phyloP scores from a whole-genome alignment of 2,113 vertebrate genomes.

The Saccopteryx leptura region DNA sequence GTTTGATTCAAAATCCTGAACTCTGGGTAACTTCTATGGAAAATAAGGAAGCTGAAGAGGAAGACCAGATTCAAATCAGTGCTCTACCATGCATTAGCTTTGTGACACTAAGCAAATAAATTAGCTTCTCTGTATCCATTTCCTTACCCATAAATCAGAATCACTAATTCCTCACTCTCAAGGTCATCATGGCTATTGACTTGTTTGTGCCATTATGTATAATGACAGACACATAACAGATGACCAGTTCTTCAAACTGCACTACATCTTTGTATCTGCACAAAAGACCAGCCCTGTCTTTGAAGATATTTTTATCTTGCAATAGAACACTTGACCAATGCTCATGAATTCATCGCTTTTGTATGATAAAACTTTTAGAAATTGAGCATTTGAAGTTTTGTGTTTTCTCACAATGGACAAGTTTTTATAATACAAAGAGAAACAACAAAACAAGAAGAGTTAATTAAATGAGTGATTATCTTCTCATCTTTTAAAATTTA shows the following conservation, averaged over 20 bases:
- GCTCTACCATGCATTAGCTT: not conserved
- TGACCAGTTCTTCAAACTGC: not conserved
- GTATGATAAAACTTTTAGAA: not conserved
- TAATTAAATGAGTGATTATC: not conserved
- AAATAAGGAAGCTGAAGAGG: not conserved
- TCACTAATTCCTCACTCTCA: not conserved
- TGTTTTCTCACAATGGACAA: not conserved
- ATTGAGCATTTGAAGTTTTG: not conserved
- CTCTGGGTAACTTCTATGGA: not conserved
- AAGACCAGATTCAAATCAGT: not conserved
- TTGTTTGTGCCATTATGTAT: not conserved
- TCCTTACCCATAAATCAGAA: conserved; percentile 4
- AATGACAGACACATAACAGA: not conserved
- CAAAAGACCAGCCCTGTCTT: not conserved
- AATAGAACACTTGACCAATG: not conserved
- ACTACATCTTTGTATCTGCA: not conserved
- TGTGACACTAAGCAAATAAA: not conserved
- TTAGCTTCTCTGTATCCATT: not conserved
- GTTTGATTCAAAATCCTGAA: not conserved
- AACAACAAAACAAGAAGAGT: not conserved
- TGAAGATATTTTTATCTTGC: not conserved
- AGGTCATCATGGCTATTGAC: not conserved
- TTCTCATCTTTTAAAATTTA: not conserved
- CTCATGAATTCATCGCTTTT: not conserved
- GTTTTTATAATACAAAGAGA: not conserved